Evolutionary conservation across 2,797 vertebrate species (phyloP).

Genomic region (Scolopax bukidnonensis): DNA sequence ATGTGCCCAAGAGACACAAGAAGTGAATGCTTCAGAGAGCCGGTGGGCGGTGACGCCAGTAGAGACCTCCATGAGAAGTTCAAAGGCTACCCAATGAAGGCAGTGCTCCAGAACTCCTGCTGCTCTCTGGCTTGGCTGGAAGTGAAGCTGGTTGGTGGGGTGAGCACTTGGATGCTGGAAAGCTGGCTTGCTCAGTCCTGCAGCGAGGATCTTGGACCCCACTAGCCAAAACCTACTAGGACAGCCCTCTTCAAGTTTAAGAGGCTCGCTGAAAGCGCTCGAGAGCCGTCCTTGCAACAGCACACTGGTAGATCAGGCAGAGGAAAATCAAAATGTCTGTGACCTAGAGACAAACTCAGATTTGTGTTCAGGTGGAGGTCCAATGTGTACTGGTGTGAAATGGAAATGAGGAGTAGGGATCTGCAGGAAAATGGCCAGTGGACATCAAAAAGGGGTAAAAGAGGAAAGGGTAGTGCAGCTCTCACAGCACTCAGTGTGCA

Average conservation of each 20-base stretch:
- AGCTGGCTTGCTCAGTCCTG: neutral
- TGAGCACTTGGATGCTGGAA: neutral
- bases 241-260: neutral
- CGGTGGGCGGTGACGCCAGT: neutral
- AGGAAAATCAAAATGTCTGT: neutral
- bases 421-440: neutral
- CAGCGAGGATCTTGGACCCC: neutral
- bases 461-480: neutral
- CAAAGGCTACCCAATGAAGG: neutral
- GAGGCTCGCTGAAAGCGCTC: neutral
- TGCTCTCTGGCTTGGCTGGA: constrained; percentile 5
- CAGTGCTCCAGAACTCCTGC: neutral
- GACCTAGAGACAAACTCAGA: neutral
- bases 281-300: neutral
- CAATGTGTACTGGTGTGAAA: neutral
- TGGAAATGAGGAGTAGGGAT: neutral
- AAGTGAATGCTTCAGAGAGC: neutral
- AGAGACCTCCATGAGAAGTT: neutral
- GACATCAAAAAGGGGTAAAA: neutral
- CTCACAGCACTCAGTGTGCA: neutral
- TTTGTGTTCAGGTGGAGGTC: neutral
- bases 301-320: neutral
- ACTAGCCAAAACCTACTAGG: neutral
- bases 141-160: neutral
- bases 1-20: neutral